phyloP scores from a whole-genome alignment of 2,113 vertebrate species.

The Oriolus oriolus region DNA sequence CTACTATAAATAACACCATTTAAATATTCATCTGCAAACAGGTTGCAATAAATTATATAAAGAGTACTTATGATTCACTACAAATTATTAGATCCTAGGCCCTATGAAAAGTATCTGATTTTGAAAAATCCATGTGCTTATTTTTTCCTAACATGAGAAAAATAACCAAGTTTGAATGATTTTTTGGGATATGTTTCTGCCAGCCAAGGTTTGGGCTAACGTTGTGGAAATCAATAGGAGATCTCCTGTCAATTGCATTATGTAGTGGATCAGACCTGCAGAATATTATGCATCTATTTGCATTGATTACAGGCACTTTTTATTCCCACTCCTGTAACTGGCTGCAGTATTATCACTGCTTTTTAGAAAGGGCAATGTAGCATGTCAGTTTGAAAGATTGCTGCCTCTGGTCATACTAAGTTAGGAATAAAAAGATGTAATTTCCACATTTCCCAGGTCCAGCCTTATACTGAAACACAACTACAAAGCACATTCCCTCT shows the following conservation, averaged over 20 bases:
- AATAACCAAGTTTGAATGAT: neutral
- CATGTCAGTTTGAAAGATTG: neutral
- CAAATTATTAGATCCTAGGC: neutral
- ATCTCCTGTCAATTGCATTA: conserved; percentile 7
- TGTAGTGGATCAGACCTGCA: neutral
- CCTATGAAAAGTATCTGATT: neutral
- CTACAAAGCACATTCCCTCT: neutral
- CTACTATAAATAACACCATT: neutral
- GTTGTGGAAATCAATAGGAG: neutral
- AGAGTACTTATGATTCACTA: neutral
- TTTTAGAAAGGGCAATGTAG: neutral
- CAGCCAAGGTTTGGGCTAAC: neutral
- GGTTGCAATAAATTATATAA: conserved; percentile 5
- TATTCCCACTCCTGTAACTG: neutral
- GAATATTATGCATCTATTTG: conserved; percentile 22
- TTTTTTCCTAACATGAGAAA: neutral
- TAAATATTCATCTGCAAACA: conserved; percentile 16
- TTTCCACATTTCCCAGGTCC: neutral
- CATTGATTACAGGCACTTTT: neutral
- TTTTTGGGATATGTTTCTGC: neutral
- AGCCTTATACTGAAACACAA: neutral
- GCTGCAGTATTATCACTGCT: neutral
- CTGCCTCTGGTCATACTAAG: neutral
- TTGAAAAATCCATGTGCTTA: neutral
- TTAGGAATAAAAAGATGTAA: neutral